Evolutionary conservation across 2,888 invertebrate genomes (phyloP).

Genomic region (Strigamia crassipes): DNA sequence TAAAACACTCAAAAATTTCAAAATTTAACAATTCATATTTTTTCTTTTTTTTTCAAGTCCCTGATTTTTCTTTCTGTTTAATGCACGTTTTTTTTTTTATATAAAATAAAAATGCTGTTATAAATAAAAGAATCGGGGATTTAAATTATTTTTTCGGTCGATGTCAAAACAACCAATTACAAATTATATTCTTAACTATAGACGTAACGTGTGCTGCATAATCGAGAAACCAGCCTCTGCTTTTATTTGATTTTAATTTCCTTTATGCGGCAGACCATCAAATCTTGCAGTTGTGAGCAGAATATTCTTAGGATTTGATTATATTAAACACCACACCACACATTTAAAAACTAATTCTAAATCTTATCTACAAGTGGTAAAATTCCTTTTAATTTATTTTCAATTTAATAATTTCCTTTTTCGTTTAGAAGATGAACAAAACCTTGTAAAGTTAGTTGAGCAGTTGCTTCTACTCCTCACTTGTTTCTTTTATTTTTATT

Average conservation of each 20-base stretch:
- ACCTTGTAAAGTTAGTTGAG: background rate
- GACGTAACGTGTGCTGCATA: slow-evolving; percentile 41
- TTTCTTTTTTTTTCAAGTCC: background rate
- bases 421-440: background rate
- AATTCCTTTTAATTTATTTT: background rate
- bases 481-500: background rate
- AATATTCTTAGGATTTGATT: slow-evolving; percentile 17
- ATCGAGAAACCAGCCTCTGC: slow-evolving; percentile 43
- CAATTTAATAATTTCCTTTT: background rate
- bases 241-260: slow-evolving; percentile 33
- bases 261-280: slow-evolving; percentile 33
- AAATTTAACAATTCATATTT: background rate
- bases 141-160: background rate
- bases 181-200: background rate
- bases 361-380: slow-evolving; percentile 14
- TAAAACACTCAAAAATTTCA: background rate
- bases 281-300: slow-evolving; percentile 22
- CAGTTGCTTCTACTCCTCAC: slow-evolving; percentile 2
- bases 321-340: slow-evolving; percentile 23
- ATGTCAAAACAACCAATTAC: background rate
- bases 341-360: slow-evolving; percentile 3
- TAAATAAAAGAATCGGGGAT: background rate
- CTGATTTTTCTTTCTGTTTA: background rate
- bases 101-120: background rate
- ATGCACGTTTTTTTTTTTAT: too few relatives aligned